phyloP scores from a whole-genome alignment of 2,797 vertebrate genomes.

The Micropoecilia bifurca region DNA sequence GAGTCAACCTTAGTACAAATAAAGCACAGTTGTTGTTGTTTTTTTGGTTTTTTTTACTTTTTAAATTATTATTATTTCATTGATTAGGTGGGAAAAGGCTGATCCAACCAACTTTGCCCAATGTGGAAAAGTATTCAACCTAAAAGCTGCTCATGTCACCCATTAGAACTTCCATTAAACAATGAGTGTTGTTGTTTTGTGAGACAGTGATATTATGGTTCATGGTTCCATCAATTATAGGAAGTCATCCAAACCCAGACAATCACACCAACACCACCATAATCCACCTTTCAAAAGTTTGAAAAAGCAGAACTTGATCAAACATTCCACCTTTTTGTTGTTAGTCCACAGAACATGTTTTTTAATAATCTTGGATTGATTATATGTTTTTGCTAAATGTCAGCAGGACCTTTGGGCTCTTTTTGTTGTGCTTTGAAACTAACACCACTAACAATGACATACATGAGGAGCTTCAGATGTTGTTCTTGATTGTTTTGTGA shows the following conservation, averaged over 20 bases:
- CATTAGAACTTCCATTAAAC: background rate
- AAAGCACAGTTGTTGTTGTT: background rate
- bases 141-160: background rate
- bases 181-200: background rate
- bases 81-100: background rate
- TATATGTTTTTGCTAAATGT: background rate
- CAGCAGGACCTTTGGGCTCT: background rate
- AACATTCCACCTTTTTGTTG: no score
- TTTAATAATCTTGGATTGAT: background rate
- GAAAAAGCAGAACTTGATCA: no score
- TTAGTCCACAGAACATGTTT: background rate
- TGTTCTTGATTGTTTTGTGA: background rate
- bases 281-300: no score
- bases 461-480: background rate
- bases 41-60: background rate
- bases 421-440: background rate
- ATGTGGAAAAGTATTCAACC: background rate
- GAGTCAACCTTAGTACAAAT: background rate
- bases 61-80: background rate
- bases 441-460: background rate
- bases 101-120: no score
- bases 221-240: background rate
- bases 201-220: background rate
- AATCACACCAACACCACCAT: background rate
- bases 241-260: background rate